Base-by-base conservation (phyloP, 1,140 invertebrate species). In the Drosophila pseudoananassae region DNA sequence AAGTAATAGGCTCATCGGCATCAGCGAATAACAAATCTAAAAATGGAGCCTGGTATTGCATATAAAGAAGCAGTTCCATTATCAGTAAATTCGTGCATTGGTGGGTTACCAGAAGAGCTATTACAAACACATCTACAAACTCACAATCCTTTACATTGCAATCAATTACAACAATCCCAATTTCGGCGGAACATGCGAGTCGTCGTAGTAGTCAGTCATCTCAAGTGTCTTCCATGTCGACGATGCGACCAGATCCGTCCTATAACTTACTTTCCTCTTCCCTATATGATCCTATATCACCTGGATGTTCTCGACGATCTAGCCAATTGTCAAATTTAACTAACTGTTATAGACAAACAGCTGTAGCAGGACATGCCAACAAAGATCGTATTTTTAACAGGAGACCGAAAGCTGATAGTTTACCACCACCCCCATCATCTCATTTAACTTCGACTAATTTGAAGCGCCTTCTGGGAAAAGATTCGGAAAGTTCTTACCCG, bases 271-370 rank as follows among this genome's bases (percentile, higher is more conserved):
- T 40, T 9, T 51, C 72, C 1, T 61, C 85, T 0, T 95, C 96
- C 25, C 52, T 84, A 0, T 99, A 98, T 85, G 98, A 99, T 93
- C 98, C 96, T 5, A 97, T 98, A 70, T 98, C 97, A 43, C 94
- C 96, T 36, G 97, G 97, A 23, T 97, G 95, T 76, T 93, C 93
- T 0, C 82, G 93, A 29, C 90, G 93, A 38, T 93, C 93, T 9
- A 93, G 93, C 78, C 93, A 93, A 78, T 74, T 93, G 66, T 93
- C 93, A 5, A 93, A 91, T 29, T 82, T 78, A 4, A 49, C 61
- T 15, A 38, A 50, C 27, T 57, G 47, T 27, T 58, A 56, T 27
- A 23, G 51, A 9, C 17, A 27, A 12, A 50, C 43, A 10, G 7
- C 47, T 9, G n/a, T 29, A 15, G 23, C 36, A 47, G 58, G 52